A percentile compares a stretch with the other conserved stretches of the same genome.
Conservation (phyloP, 2,888 invertebrate species). For the Gari tellinella region DNA sequence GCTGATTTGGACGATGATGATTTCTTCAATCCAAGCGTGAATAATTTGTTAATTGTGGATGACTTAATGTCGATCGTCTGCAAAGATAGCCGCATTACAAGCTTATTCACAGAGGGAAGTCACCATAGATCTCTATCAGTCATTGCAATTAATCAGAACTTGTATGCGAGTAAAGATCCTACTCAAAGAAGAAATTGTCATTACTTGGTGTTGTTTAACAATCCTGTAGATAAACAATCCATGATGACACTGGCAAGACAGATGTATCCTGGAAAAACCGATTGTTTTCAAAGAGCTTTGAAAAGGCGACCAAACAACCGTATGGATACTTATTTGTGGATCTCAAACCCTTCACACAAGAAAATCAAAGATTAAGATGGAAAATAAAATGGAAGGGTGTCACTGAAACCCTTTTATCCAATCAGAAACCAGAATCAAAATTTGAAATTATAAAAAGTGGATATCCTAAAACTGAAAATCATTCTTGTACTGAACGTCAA, state of each 20-base stretch:
- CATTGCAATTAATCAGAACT: too few species aligned
- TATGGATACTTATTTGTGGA: slow-evolving; percentile 28
- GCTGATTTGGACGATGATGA: too few species aligned
- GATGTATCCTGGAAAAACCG: too few species aligned
- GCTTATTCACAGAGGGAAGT: slow-evolving; percentile 53
- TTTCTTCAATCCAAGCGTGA: slow-evolving; percentile 36
- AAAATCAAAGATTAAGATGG: slow-evolving; percentile 13
- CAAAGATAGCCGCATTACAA: slow-evolving; percentile 42
- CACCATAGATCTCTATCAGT: slow-evolving; percentile 56
- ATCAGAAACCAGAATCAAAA: slow-evolving; percentile 20
- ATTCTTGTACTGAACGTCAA: too few species aligned
- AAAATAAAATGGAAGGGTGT: neutral
- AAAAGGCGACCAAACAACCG: slow-evolving; percentile 28
- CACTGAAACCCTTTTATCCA: slow-evolving; percentile 4
- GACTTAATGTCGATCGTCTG: slow-evolving; percentile 41
- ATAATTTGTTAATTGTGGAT: slow-evolving; percentile 51
- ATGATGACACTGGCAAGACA: slow-evolving; percentile 53
- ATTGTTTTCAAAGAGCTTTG: slow-evolving; percentile 29
- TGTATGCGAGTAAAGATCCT: too few species aligned
- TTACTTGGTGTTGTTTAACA: slow-evolving; percentile 56
- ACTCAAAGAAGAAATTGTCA: too few species aligned
- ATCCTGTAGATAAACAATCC: slow-evolving; percentile 53
- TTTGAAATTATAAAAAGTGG: too few species aligned
- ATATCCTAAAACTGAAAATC: too few species aligned
- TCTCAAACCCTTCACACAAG: slow-evolving; percentile 18